A percentile compares a stretch with the other conserved stretches of the same genome.
Conservation (phyloP, 2,797 vertebrate species). For the Lepus oiostolus region DNA sequence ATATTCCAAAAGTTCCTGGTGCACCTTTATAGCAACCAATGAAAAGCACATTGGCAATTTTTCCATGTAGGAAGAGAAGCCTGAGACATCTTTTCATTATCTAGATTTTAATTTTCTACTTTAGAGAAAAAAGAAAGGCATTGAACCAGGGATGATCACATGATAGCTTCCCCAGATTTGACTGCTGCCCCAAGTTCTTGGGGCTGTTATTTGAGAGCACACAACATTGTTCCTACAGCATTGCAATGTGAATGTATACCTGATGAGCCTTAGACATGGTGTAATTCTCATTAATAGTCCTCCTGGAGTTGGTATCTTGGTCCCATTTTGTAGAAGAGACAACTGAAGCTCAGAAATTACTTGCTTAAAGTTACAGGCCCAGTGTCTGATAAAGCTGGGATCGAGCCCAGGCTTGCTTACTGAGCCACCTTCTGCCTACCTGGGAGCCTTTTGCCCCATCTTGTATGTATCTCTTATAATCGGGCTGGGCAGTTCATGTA, state of each 20-base stretch:
- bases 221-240: neutral
- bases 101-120: slow-evolving; percentile 30
- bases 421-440: neutral
- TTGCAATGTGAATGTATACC: neutral
- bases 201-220: neutral
- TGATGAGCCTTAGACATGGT: neutral
- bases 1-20: neutral
- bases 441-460: neutral
- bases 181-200: neutral
- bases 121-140: neutral
- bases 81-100: neutral
- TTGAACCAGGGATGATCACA: neutral
- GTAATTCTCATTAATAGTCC: neutral
- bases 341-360: neutral
- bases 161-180: neutral
- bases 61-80: neutral
- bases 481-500: neutral
- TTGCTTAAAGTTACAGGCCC: neutral
- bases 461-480: neutral
- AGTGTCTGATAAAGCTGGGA: neutral
- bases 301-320: neutral
- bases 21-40: neutral
- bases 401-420: neutral
- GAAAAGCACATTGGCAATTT: neutral
- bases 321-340: neutral